phyloP scores from a whole-genome alignment of 2,113 vertebrate genomes.

The Psammodynastes pulverulentus region DNA sequence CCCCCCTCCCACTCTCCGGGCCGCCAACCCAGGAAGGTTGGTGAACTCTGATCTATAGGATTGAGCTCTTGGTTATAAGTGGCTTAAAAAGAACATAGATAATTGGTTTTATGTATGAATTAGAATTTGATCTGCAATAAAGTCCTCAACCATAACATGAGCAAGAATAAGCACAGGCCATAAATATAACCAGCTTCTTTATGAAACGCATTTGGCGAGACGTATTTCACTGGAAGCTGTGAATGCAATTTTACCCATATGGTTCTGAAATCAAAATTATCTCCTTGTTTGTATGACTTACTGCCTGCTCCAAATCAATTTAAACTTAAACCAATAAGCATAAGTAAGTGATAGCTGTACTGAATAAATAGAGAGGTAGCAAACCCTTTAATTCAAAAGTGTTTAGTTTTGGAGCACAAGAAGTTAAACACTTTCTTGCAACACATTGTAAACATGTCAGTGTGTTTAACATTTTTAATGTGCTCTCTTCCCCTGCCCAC shows the following conservation, averaged over 20 bases:
- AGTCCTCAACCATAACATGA: conserved; percentile 32
- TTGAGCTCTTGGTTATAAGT: neutral
- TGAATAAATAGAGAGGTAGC: conserved; percentile 69
- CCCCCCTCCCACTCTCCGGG: too few relatives aligned
- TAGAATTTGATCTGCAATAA: conserved; percentile 56
- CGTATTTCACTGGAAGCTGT: conserved; percentile 36
- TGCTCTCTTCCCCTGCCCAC: conserved; percentile 69
- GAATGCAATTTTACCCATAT: conserved; percentile 33
- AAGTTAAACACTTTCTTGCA: conserved; percentile 79
- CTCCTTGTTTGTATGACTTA: conserved; percentile 1
- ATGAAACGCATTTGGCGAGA: conserved; percentile 48
- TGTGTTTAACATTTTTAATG: conserved; percentile 78
- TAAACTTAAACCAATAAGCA: conserved; percentile 58
- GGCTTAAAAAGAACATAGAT: neutral
- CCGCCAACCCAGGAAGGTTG: too few relatives aligned
- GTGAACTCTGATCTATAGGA: neutral
- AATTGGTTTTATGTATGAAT: conserved; percentile 46
- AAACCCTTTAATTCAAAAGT: conserved; percentile 75
- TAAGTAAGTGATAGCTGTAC: conserved; percentile 52
- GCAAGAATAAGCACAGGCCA: conserved; percentile 29
- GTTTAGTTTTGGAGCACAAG: conserved; percentile 76
- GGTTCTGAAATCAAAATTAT: conserved; percentile 36
- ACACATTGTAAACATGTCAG: conserved; percentile 85
- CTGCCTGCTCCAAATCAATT: conserved; percentile 45
- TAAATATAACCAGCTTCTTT: conserved; percentile 39